Conservation (phyloP, 2,888 invertebrate genomes). For the Heliconius hortense region DNA sequence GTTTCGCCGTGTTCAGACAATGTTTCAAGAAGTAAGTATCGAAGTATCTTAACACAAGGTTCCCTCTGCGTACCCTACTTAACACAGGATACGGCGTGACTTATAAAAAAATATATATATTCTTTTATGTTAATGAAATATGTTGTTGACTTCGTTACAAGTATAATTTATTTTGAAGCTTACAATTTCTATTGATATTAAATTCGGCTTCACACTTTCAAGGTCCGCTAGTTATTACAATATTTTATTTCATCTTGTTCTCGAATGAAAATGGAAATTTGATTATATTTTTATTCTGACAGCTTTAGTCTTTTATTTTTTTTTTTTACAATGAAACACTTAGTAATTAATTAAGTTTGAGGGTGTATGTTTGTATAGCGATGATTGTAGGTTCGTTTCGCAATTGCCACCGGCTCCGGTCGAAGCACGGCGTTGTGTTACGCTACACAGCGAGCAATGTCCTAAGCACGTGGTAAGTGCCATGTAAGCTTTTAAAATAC, state of each 20-base stretch:
- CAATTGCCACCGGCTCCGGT: not conserved
- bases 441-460: not conserved
- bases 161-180: not conserved
- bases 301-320: not conserved
- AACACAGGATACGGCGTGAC: not conserved
- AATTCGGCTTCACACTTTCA: conserved; percentile 5
- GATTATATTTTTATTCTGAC: not conserved
- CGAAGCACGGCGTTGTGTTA: not conserved
- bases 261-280: not conserved
- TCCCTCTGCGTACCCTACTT: not conserved
- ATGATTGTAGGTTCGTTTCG: not conserved
- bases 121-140: not conserved
- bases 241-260: conserved; percentile 9
- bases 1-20: no score
- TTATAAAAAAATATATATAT: not conserved
- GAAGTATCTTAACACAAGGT: not conserved
- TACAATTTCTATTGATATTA: conserved; percentile 13
- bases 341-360: not conserved
- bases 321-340: not conserved
- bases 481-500: no score
- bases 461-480: no score
- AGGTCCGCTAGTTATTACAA: conserved; percentile 7
- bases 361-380: not conserved
- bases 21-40: not conserved
- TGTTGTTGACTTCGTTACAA: not conserved